Evolutionary conservation across 1,140 invertebrate genomes (phyloP), one percentile per base, ranked within the genome.

Genomic region (Penaeus vannamei): DNA sequence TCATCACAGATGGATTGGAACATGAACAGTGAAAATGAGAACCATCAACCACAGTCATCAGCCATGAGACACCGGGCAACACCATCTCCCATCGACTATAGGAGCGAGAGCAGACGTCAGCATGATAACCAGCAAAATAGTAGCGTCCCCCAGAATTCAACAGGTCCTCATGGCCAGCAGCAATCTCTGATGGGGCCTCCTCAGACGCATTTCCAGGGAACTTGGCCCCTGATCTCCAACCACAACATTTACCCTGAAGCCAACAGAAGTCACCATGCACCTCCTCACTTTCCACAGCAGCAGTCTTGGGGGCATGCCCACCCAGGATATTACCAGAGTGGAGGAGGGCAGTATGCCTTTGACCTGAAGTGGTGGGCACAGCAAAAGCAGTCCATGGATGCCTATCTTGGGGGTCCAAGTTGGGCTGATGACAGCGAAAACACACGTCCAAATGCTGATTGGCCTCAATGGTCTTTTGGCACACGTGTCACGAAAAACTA

Each of bases 281-380:
- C 62, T 72, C 82, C 84, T 29, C 69, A 76, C n/a, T 84, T 42
- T 62, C 62, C 90, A n/a, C 62, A 84, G 7, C 81, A 84, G 29
- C 87, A 77, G 29, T 86, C 79, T 19, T 89, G 85, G 87, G 84
- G 72, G 29, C 87, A 83, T n/a, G 85, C 77, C 22, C 85, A 89
- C 42, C 87, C 87, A 23, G 80, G 84, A 14, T 84, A 84, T 66
- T 86, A 89, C 32, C 59, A 79, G n/a, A 26, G 64, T 17, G 62
- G 69, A 17, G 36, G 62, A 61, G 90, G 87, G 26, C 83, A 88
- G 46, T 84, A 90, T 66, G 42, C 79, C 46, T 84, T 86, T 84
- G 72, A 86, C n/a, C 66, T 86, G 83, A 91, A 91, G 77, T 91
- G 90, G 90, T 91, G 87, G 87, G 29, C 84, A n/a, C 87, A 87